Evolutionary conservation across 2,113 vertebrate species (phyloP).

Genomic region (Petroica traversi): DNA sequence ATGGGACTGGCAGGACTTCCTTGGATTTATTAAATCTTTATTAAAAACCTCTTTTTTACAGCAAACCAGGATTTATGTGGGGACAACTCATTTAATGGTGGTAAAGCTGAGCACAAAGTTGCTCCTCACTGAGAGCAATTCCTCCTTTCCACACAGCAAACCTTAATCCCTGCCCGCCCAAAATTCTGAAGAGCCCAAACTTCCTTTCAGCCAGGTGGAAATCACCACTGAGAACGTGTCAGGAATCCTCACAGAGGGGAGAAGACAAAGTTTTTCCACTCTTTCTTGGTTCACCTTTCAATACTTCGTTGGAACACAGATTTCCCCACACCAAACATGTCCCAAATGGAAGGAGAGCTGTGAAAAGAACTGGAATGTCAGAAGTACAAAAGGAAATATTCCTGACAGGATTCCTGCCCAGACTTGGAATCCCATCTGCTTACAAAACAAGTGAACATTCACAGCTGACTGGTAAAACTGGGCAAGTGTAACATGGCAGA

Average conservation of each 20-base stretch:
- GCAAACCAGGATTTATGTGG: fast-evolving
- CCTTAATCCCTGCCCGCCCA: not conserved
- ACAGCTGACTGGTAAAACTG: not conserved
- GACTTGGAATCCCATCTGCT: not conserved
- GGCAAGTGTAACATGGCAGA: not conserved
- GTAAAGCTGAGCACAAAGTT: not conserved
- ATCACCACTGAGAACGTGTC: not conserved
- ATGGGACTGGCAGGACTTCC: not conserved
- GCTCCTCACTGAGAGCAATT: not conserved
- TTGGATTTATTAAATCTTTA: not conserved
- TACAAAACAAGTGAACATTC: not conserved
- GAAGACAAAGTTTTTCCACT: not conserved
- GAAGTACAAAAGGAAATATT: not conserved
- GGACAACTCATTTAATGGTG: not conserved
- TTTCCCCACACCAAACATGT: not conserved
- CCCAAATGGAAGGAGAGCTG: not conserved
- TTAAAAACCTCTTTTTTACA: not conserved
- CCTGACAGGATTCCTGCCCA: not conserved
- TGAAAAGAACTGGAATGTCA: not conserved
- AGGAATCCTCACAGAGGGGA: not conserved
- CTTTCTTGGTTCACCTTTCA: not conserved
- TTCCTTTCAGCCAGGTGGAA: not conserved
- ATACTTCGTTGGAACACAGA: not conserved
- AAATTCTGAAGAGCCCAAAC: not conserved
- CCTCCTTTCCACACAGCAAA: not conserved